These are phyloP conservation scores for Brachyistius frenatus DNA, from an alignment of 2,113 vertebrate species.

Conservation along the genomic window DNA sequence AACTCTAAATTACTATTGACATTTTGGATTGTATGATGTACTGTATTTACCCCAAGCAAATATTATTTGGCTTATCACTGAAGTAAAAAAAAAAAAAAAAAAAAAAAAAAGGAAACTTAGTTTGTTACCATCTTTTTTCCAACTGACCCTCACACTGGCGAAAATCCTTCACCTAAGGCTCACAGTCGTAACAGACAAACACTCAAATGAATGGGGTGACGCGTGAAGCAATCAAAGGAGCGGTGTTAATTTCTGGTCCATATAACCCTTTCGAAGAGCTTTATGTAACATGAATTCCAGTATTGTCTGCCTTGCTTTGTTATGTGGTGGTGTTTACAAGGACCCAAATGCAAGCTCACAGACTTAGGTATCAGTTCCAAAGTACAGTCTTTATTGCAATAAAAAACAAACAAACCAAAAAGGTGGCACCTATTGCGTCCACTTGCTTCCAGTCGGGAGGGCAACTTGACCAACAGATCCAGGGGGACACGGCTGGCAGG, in stretches of 20 bases:
- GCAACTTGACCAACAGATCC: too few species aligned
- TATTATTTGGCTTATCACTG: background rate
- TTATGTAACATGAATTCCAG: conserved; percentile 22
- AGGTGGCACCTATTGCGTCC: too few species aligned
- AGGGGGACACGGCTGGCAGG: too few species aligned
- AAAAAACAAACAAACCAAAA: too few species aligned
- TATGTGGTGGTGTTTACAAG: too few species aligned
- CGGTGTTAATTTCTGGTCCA: conserved; percentile 28
- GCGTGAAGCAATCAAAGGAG: conserved; percentile 1
- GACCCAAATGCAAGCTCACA: too few species aligned
- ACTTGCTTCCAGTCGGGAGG: too few species aligned
- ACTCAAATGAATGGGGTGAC: conserved; percentile 10
- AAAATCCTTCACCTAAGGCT: conserved; percentile 28
- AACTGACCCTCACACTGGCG: conserved; percentile 6
- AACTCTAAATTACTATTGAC: background rate
- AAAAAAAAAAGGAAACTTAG: background rate
- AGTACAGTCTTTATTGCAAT: too few species aligned
- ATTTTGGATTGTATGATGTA: background rate
- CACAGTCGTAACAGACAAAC: conserved; percentile 13
- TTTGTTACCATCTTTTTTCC: background rate
- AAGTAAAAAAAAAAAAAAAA: background rate
- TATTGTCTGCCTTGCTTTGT: conserved; percentile 17
- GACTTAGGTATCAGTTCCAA: too few species aligned
- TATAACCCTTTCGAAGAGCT: conserved; percentile 13
- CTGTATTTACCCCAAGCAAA: background rate